These are phyloP conservation scores for Lasioglossum pauxillum DNA, from an alignment of 2,888 invertebrate genomes.

Conservation along the genomic window DNA sequence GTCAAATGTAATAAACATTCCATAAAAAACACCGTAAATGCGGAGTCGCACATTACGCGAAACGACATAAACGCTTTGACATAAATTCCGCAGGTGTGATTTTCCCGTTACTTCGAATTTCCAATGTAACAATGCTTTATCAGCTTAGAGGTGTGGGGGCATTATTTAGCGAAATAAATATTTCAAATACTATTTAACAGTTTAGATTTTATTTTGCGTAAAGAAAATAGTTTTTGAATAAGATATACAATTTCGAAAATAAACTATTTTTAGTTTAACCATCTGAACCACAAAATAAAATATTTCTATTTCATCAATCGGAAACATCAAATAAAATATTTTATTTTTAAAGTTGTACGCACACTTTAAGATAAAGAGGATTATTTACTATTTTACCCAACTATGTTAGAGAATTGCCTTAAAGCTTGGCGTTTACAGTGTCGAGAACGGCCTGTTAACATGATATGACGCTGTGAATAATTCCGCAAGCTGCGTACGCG, in stretches of 20 bases:
- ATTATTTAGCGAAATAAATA: too few species aligned
- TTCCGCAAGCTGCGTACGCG: neutral
- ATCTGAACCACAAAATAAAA: too few species aligned
- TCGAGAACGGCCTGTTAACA: neutral
- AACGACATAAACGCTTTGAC: neutral
- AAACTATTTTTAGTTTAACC: too few species aligned
- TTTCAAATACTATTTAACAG: too few species aligned
- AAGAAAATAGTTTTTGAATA: too few species aligned
- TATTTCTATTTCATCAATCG: too few species aligned
- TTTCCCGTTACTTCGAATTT: neutral
- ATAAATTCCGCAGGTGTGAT: neutral
- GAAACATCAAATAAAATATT: too few species aligned
- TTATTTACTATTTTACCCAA: too few species aligned
- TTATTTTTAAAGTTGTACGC: too few species aligned
- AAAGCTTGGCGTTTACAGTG: conserved; percentile 7
- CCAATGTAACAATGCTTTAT: neutral
- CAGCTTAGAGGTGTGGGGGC: neutral
- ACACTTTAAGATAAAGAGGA: too few species aligned
- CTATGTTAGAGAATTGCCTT: neutral
- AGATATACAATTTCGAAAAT: too few species aligned
- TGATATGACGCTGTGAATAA: neutral
- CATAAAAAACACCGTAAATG: neutral
- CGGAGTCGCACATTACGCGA: neutral
- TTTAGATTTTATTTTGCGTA: too few species aligned
- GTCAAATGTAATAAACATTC: neutral